Percentiles rank a stretch among this genome's conserved stretches.
Conservation (phyloP, 2,888 invertebrate genomes). For the Mythimna loreyi region DNA sequence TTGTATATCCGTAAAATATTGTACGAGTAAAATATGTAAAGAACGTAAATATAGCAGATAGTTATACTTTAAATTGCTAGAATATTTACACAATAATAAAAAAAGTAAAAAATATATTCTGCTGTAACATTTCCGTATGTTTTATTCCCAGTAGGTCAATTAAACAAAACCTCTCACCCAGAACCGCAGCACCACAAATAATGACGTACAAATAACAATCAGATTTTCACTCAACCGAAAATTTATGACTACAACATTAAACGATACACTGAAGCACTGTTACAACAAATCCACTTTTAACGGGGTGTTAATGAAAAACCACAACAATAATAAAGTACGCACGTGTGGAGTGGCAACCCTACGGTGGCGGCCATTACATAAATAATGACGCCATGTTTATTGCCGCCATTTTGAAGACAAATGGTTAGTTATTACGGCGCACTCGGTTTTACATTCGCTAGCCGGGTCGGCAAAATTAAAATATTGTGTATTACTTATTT, state of each 20-base stretch:
- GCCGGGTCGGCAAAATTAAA: slow-evolving; percentile 88
- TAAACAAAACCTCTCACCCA: slow-evolving; percentile 15
- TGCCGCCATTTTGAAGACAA: slow-evolving; percentile 91
- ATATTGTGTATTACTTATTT: slow-evolving; percentile 90
- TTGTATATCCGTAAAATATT: too few relatives aligned
- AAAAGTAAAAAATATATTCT: background rate
- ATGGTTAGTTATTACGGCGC: slow-evolving; percentile 90
- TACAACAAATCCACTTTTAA: slow-evolving; percentile 68
- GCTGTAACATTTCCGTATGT: too few relatives aligned
- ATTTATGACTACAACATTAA: slow-evolving; percentile 60
- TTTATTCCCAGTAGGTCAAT: slow-evolving; percentile 27
- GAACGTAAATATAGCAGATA: background rate
- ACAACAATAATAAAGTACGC: slow-evolving; percentile 87
- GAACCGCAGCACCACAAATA: slow-evolving; percentile 48
- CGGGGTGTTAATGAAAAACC: slow-evolving; percentile 86
- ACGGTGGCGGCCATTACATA: slow-evolving; percentile 88
- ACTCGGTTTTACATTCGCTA: slow-evolving; percentile 89
- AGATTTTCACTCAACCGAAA: slow-evolving; percentile 42
- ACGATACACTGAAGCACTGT: slow-evolving; percentile 62
- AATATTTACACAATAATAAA: background rate
- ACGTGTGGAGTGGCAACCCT: slow-evolving; percentile 88
- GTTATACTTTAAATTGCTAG: background rate
- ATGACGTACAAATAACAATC: slow-evolving; percentile 52
- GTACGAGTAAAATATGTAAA: too few relatives aligned
- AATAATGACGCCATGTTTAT: slow-evolving; percentile 90